phyloP scores from a whole-genome alignment of 2,888 invertebrate genomes.

The Mellilla xanthometata region DNA sequence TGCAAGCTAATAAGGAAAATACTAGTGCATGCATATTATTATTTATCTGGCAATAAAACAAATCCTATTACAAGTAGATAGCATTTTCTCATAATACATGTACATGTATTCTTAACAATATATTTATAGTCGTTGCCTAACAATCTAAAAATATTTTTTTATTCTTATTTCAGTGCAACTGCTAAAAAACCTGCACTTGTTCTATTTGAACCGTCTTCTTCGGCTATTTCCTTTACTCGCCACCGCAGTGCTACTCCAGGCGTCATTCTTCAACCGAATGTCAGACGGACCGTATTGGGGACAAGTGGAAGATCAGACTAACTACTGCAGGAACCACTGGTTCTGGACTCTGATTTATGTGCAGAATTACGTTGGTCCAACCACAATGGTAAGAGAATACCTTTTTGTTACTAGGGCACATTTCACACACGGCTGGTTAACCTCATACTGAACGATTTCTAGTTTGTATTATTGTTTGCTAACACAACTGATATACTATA shows the following conservation, averaged over 20 bases:
- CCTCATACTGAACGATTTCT: no score
- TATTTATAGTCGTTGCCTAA: no score
- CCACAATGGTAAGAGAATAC: slow-evolving; percentile 37
- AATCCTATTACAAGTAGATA: no score
- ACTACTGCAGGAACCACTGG: slow-evolving; percentile 44
- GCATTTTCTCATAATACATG: no score
- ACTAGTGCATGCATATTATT: no score
- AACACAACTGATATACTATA: no score
- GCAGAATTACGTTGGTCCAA: slow-evolving; percentile 48
- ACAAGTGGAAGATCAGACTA: slow-evolving; percentile 43
- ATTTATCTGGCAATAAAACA: no score
- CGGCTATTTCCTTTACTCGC: slow-evolving; percentile 58
- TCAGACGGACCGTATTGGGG: slow-evolving; percentile 61
- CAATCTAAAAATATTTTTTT: not conserved
- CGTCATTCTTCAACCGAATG: slow-evolving; percentile 50
- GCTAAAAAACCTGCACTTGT: slow-evolving; percentile 51
- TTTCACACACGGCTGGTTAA: no score
- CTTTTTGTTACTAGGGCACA: no score
- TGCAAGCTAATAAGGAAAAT: no score
- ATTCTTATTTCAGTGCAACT: slow-evolving; percentile 40
- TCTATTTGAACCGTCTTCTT: slow-evolving; percentile 56
- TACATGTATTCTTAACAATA: no score
- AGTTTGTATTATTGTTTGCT: no score
- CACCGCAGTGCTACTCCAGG: slow-evolving; percentile 47
- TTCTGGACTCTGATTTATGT: slow-evolving; percentile 55